Evolutionary conservation across 2,797 vertebrate genomes (phyloP), one percentile per base, ranked within the genome.

Genomic region (Muscicapa striata): DNA sequence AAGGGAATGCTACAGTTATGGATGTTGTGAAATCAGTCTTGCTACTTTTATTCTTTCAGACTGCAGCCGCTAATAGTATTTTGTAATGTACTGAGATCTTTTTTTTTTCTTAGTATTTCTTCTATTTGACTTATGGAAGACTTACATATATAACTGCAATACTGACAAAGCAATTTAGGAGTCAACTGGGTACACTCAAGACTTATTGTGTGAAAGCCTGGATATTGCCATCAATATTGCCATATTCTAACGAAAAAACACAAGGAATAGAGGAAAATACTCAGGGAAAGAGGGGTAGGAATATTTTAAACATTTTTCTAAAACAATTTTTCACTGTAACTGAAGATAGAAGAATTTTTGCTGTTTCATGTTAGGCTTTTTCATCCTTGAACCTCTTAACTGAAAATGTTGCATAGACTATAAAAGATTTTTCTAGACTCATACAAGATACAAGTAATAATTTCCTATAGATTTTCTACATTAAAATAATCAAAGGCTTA

Each of bases 141-240:
- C 84, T 86, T 83, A 64, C 79, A 88, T 91, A 85, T 84, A 96
- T 88, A 95, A 96, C 26, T 89, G 94, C 94, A 94, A 94, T 92
- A 91, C 30, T 82, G 86, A 94, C 85, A 93, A 67, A 94, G 75
- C 10, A 38, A 90, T 91, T 87, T 67, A 80, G 92, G 84, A 89
- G 75, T 72, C 72, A 94, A 81, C 62, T 95, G 90, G 82, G 45
- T 73, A 84, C 83, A 85, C 76, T 89, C 38, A 67, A 75, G 84
- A 94, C 69, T 93, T 90, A 90, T 94, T 96, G 77, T 87, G 95
- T n/a, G 95, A 97, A 98, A 98, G 98, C 98, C 97, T 98, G 98
- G 97, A 96, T 98, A 97, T 97, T 98, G 98, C 95, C 97, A 97
- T 97, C 97, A 97, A 97, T 97, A 98, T 97, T 97, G 96, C 95